Base-by-base conservation (phyloP, 2,113 vertebrate species). In the Zapornia atra region DNA sequence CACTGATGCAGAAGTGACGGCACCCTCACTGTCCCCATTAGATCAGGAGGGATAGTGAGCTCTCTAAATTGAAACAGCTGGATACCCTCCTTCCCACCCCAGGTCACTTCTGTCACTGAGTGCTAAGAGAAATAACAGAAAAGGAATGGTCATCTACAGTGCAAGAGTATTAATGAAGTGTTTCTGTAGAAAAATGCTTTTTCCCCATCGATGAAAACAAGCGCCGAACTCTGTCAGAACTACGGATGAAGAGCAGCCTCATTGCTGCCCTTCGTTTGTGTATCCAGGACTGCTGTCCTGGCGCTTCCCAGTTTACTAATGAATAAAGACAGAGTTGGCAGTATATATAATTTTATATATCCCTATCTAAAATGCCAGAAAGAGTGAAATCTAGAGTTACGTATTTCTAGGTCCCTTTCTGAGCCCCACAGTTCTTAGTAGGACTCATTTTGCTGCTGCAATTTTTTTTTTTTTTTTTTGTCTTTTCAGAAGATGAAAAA, bases 401-500 rank as follows among this genome's bases (percentile, higher is more conserved):
- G 0, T 42, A 12, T 54, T 56, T 97, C 29, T 44, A 9, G 28
- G 29, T 70, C 14, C 13, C 26, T 51, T 87, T 76, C 42, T 84
- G 54, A 26, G 73, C 33, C 4, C 8, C 24, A 12, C 8, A 22
- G 25, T 63, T 75, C 21, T 73, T 53, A 25, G 20, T 79, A 40
- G 38, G 40, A 64, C 26, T 64, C 51, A 50, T 82, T 80, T 54
- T 79, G 21, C 40, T 90, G 29, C 83, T 78, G 60, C 22, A 61
- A 14, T n/a, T 64, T 71, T 31, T 51, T 3, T 3, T 31, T 51
- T 3, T 3, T 38, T 38, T 38, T 8, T 2, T 59, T 51, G 11
- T 24, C 33, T 92, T 95, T 92, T 40, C 88, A 99, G 99, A 99
- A 97, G 99, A 99, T 90, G 99, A 99, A 94, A 98, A 99, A 97